Percentiles rank a stretch among this genome's conserved stretches.
phyloP scores from a whole-genome alignment of 2,888 invertebrate species.

The Schrankia costaestrigalis region DNA sequence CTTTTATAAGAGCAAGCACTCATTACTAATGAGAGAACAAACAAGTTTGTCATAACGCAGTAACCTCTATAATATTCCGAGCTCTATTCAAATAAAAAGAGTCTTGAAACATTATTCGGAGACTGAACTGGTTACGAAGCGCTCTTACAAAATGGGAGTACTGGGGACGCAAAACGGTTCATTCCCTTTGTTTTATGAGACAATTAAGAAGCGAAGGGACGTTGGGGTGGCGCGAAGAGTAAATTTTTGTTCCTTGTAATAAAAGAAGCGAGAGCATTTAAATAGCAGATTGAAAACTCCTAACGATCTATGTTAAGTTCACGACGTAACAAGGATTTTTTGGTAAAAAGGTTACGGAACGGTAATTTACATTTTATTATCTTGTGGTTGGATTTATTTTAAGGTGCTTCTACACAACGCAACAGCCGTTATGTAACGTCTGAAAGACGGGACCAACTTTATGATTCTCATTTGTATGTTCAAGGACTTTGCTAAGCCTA shows the following conservation, averaged over 20 bases:
- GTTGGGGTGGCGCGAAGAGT: slow-evolving; percentile 47
- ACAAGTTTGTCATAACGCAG: not conserved
- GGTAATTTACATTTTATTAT: slow-evolving; percentile 37
- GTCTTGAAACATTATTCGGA: slow-evolving; percentile 34
- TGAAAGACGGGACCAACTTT: no score
- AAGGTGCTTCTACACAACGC: slow-evolving; percentile 23
- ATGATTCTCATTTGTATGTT: no score
- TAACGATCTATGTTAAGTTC: slow-evolving; percentile 55
- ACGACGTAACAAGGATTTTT: slow-evolving; percentile 35
- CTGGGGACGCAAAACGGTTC: slow-evolving; percentile 52
- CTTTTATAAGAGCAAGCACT: no score
- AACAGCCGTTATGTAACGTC: slow-evolving; percentile 11
- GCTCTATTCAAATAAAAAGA: slow-evolving; percentile 24
- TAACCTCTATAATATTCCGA: slow-evolving; percentile 24
- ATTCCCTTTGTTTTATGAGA: slow-evolving; percentile 68
- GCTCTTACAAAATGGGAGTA: slow-evolving; percentile 42
- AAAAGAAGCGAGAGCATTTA: slow-evolving; percentile 57
- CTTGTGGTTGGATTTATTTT: slow-evolving; percentile 34
- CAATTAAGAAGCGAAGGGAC: slow-evolving; percentile 59
- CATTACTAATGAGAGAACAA: no score
- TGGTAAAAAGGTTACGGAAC: slow-evolving; percentile 34
- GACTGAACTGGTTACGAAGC: slow-evolving; percentile 41
- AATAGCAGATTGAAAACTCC: slow-evolving; percentile 60
- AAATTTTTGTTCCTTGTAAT: slow-evolving; percentile 54
- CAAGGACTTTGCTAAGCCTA: no score